A percentile compares a stretch with the other conserved stretches of the same genome.
Evolutionary conservation across 2,797 vertebrate genomes (phyloP).

Genomic region (Ibycter americanus): DNA sequence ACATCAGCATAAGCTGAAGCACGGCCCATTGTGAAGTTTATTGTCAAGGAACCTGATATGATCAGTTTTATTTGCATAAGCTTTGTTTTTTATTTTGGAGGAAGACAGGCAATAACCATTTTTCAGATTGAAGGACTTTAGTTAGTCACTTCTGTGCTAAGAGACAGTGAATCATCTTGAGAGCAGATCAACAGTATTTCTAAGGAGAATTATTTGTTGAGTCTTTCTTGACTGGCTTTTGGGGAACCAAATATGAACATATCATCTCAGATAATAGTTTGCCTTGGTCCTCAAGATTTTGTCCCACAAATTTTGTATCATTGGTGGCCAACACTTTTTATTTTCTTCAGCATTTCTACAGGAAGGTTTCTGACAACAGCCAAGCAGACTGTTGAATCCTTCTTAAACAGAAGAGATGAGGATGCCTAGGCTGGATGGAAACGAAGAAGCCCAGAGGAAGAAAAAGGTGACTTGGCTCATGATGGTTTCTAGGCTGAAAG

Average conservation of each 20-base stretch:
- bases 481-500: not conserved
- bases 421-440: not conserved
- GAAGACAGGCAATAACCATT: not conserved
- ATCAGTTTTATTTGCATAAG: not conserved
- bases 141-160: not conserved
- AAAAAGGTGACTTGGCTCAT: not conserved
- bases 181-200: not conserved
- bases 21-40: not conserved
- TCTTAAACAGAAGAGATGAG: not conserved
- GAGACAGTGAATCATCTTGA: not conserved
- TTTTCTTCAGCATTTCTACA: constrained; percentile 1
- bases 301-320: not conserved
- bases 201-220: not conserved
- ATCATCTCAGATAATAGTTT: not conserved
- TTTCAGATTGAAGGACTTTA: not conserved
- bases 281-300: not conserved
- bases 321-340: not conserved
- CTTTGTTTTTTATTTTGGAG: not conserved
- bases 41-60: not conserved
- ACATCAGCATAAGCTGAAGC: not conserved
- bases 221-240: not conserved
- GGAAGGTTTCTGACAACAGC: not conserved
- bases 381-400: not conserved
- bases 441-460: not conserved
- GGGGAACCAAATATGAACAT: not conserved